Evolutionary conservation across 2,113 vertebrate genomes (phyloP).

Genomic region (Zingel zingel): DNA sequence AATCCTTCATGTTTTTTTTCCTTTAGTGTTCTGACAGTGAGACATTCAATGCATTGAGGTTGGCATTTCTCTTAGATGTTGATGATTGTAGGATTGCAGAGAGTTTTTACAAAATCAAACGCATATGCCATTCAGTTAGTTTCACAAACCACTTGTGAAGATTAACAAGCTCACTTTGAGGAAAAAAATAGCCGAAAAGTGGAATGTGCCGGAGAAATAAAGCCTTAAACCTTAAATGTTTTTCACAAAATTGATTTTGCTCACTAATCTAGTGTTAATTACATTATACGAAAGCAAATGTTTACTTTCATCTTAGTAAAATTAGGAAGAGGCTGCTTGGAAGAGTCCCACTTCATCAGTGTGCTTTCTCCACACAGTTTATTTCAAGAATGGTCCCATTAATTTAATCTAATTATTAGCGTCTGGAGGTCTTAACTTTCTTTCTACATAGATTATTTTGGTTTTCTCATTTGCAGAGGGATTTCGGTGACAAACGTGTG

Average conservation of each 20-base stretch:
- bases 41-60: not conserved
- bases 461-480: slow-evolving; percentile 85
- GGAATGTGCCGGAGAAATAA: not conserved
- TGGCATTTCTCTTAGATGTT: not conserved
- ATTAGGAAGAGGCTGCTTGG: not conserved
- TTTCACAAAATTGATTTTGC: not conserved
- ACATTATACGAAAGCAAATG: not conserved
- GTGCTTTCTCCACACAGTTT: not conserved
- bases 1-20: not conserved
- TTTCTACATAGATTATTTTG: not conserved
- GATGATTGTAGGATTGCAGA: not conserved
- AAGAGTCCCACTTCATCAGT: not conserved
- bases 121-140: not conserved
- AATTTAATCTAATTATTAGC: not conserved
- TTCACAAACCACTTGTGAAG: not conserved
- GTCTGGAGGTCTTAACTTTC: not conserved
- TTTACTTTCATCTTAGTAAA: not conserved
- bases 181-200: not conserved
- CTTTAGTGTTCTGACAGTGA: not conserved
- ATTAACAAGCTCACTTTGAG: not conserved
- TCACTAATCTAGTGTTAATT: not conserved
- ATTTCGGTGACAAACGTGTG: slow-evolving; percentile 95
- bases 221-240: not conserved
- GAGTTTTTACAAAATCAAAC: not conserved
- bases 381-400: not conserved